Percentiles rank a stretch among this genome's conserved stretches.
phyloP scores from a whole-genome alignment of 2,113 vertebrate genomes.

The Sinocyclocheilus rhinocerous region DNA sequence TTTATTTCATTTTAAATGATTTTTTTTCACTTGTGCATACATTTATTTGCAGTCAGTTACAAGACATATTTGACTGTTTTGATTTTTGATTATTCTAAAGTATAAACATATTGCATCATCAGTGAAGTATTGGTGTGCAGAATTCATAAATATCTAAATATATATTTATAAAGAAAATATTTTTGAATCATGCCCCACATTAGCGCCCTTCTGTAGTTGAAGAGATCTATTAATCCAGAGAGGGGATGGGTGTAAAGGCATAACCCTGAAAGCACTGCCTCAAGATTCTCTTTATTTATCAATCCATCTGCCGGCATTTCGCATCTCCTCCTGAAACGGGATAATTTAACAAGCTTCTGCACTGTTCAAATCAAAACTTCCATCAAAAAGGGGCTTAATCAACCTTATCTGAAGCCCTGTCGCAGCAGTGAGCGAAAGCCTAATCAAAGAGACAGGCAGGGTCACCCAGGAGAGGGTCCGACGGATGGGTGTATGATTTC shows the following conservation, averaged over 20 bases:
- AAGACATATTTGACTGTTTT: background rate
- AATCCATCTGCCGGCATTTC: conserved; percentile 25
- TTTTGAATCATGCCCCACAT: background rate
- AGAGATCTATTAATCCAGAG: conserved; percentile 22
- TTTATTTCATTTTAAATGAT: background rate
- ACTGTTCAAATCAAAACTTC: conserved; percentile 43
- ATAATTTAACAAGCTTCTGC: conserved; percentile 37
- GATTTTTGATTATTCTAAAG: background rate
- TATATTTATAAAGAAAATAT: background rate
- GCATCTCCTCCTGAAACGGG: conserved; percentile 31
- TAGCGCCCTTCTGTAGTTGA: background rate
- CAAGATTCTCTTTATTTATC: conserved; percentile 40
- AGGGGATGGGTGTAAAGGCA: conserved; percentile 12
- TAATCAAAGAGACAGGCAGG: conserved; percentile 65
- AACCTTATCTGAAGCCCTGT: conserved; percentile 50
- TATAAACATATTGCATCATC: background rate
- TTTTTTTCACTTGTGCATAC: background rate
- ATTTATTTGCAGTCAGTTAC: background rate
- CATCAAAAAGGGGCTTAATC: conserved; percentile 48
- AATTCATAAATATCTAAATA: background rate
- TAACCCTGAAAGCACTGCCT: conserved; percentile 29
- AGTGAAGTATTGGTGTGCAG: background rate
- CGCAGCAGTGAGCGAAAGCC: conserved; percentile 39
- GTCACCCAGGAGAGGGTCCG: conserved; percentile 73
- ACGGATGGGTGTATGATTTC: conserved; percentile 40